Evolutionary conservation across 2,888 invertebrate species (phyloP), one percentile per base, ranked within the genome.

Genomic region (Crepidodera aurea): DNA sequence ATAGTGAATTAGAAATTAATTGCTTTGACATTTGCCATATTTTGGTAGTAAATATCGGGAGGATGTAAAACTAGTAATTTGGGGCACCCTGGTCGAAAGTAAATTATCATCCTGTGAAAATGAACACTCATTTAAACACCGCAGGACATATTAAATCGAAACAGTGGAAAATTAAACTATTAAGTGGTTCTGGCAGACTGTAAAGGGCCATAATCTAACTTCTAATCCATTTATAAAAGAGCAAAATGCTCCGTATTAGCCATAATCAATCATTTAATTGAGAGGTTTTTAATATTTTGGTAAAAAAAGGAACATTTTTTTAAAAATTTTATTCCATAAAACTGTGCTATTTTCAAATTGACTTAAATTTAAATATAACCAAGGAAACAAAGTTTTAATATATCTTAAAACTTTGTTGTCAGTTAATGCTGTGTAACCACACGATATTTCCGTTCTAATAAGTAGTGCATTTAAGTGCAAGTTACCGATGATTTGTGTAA

Each of bases 101-200:
- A 55, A 55, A 55, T 55, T 16, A 55, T 22, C 13, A 34, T 13
- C 12, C 44, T 32, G 46, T 32, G 55, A 55, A 46, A 44, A 46
- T 29, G 42, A 54, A 25, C 44, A 53, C 53, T 53, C 40, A 54
- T 42, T 29, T 55, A 46, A 44, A 55, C 55, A 56, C 48, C 56
- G 48, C 15, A 37, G 56, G 37, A 56, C 39, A n/a, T 25, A 48
- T 56, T 46, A 56, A 48, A 46, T 42, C 25, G 15, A 48, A 56
- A 46, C 25, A 48, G 37, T 16, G 48, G 48, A 37, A 56, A 56
- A 56, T 56, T 56, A 25, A 56, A 56, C 56, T 56, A 48, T 56
- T 56, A 56, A 56, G 25, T 48, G 56, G 37, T 18, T 39, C 16
- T 48, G 27, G 25, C 56, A 25, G 37, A 46, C 27, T 54, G 12